Conservation (phyloP, 2,888 invertebrate genomes). For the Heteropelma amictum region DNA sequence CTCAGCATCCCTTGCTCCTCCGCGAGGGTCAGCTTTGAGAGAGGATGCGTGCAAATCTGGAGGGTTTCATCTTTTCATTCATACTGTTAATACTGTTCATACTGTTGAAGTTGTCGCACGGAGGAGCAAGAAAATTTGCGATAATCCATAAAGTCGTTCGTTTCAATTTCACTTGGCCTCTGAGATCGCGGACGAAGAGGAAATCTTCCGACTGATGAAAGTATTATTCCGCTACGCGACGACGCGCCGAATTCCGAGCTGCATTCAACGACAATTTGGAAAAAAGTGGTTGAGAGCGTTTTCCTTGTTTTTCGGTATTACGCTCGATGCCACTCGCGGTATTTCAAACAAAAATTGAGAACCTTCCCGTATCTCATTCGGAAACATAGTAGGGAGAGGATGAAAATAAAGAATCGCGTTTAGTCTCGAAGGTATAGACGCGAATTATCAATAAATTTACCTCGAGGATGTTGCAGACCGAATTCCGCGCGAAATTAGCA, state of each 20-base stretch:
- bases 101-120: neutral
- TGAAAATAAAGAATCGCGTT: neutral
- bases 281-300: too few relatives aligned
- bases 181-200: too few relatives aligned
- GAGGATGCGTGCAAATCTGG: constrained; percentile 32
- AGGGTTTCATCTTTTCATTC: constrained; percentile 39
- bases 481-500: constrained; percentile 53
- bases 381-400: neutral
- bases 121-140: too few relatives aligned
- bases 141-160: too few relatives aligned
- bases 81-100: neutral
- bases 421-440: constrained; percentile 18
- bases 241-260: too few relatives aligned
- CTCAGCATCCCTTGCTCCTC: constrained; percentile 23
- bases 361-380: neutral
- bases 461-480: constrained; percentile 42
- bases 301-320: too few relatives aligned
- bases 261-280: too few relatives aligned
- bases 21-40: constrained; percentile 33
- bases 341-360: too few relatives aligned
- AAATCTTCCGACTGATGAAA: too few relatives aligned
- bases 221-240: too few relatives aligned
- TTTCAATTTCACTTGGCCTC: too few relatives aligned
- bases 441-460: constrained; percentile 47
- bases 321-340: too few relatives aligned